Base-by-base conservation (phyloP, 1,140 invertebrate genomes). In the Zaprionus camerounensis region DNA sequence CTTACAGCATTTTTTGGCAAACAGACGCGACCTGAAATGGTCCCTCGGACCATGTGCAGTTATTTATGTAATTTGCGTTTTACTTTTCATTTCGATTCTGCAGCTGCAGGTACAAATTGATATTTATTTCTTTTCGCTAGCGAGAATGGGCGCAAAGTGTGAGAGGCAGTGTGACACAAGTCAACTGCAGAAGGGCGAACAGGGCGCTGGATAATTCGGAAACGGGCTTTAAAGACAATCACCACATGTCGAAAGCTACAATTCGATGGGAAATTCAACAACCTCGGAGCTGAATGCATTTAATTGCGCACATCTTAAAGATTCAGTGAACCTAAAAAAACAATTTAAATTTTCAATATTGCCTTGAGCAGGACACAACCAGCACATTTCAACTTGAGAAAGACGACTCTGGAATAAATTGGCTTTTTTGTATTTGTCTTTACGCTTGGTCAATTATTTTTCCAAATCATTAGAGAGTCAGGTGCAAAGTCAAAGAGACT, bases 71-170 rank as follows among this genome's bases (percentile, higher is more conserved):
- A 80, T 70, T 80, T 66, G 28, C 24, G 28, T 56, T 65, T 72
- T 36, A 38, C 64, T 70, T 84, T 84, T 80, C 66, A 71, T 57
- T 78, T 74, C 62, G 68, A 70, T 68, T 59, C 51, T 34, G 31
- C 24, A 49, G 51, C 44, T 36, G 38, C 70, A 69, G 81, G 55
- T 84, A 74, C 81, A 84, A 84, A 84, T 84, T 80, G 78, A 84
- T 84, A 84, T 84, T 84, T 84, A 84, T 84, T 83, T 55, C 56
- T 34, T 55, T 62, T 41, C 61, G 59, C 26, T 34, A 41, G 38
- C 38, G 31, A 3, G 31, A 34, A 34, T 34, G 31, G 31, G n/a
- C 7, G 15, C 41, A 72, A 46, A 17, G 31, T 61, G 46, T 55
- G 49, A 28, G 57, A 58, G 26, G 24, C 20, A 62, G 67, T 13